These are phyloP conservation scores for Opisthograptis luteolata DNA, from an alignment of 2,888 invertebrate species.

Conservation along the genomic window DNA sequence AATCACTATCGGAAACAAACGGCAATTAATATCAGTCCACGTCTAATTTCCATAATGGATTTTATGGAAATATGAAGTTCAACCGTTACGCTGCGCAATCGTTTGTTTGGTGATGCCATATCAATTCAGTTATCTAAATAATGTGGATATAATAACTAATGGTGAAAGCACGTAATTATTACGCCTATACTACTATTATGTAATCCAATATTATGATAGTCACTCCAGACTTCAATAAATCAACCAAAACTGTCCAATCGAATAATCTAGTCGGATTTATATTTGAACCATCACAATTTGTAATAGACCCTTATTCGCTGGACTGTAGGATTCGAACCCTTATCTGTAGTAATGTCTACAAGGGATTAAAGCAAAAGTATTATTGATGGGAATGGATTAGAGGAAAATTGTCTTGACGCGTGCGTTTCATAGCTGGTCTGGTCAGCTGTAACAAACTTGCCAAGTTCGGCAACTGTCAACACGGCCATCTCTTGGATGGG, in stretches of 20 bases:
- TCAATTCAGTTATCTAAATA: not conserved
- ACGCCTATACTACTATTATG: too few species aligned
- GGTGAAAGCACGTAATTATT: too few species aligned
- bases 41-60: slow-evolving; percentile 27
- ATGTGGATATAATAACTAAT: too few species aligned
- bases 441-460: too few species aligned
- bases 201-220: not conserved
- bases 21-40: slow-evolving; percentile 30
- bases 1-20: slow-evolving; percentile 24
- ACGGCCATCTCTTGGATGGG: too few species aligned
- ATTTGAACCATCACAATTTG: slow-evolving; percentile 21
- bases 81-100: slow-evolving; percentile 1
- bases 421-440: too few species aligned
- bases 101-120: not conserved
- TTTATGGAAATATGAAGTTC: slow-evolving; percentile 20
- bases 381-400: slow-evolving; percentile 9
- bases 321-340: slow-evolving; percentile 15
- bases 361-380: slow-evolving; percentile 1
- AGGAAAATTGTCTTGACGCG: not conserved
- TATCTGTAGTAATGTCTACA: slow-evolving; percentile 16
- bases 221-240: slow-evolving; percentile 17
- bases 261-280: slow-evolving; percentile 17
- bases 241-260: slow-evolving; percentile 19
- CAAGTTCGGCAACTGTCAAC: too few species aligned
- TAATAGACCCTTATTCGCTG: slow-evolving; percentile 17